Base-by-base conservation (phyloP, 2,797 vertebrate species). In the Crotalus adamanteus region DNA sequence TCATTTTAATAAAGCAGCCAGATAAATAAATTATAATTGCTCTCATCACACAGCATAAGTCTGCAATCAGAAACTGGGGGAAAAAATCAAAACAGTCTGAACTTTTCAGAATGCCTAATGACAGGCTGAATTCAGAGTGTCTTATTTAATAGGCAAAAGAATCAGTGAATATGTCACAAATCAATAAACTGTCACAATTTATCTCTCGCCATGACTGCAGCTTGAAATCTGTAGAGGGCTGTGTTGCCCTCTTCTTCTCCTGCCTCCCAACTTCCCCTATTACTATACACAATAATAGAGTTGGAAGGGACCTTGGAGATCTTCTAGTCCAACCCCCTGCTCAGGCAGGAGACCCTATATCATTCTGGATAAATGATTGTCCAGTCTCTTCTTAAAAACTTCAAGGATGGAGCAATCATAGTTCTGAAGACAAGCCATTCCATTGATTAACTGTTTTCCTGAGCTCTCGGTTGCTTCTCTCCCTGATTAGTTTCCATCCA, bases 21-120 rank as follows among this genome's bases (percentile, higher is more conserved):
- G 90, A 86, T 90, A 91, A 90, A 94, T 91, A 91, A 51, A 92
- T 89, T 37, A 88, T 86, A 89, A n/a, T 89, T 93, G 88, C 78
- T 91, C 53, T 93, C 92, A 90, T 92, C 53, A 86, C 42, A 78
- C 26, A 28, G n/a, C 16, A 51, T 11, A 91, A 73, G 63, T 78
- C 91, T 86, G 90, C 87, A 89, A 90, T 93, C 88, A 87, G 90
- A 31, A 26, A 18, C 16, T 3, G 18, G 86, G 73, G 12, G 53
- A 25, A 25, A 63, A 26, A 26, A 47, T 83, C 73, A 83, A 83
- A 83, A 25, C 22, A 83, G 3, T 88, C 55, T 90, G 89, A 85
- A 56, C 83, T 55, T 51, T 92, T 86, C 57, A 83, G 73, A 90
- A 47, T 3, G 60, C 18, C 7, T 55, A 55, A 90, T 90, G 85